Evolutionary conservation across 1,140 invertebrate species (phyloP).

Genomic region (Neodiprion pinetum): DNA sequence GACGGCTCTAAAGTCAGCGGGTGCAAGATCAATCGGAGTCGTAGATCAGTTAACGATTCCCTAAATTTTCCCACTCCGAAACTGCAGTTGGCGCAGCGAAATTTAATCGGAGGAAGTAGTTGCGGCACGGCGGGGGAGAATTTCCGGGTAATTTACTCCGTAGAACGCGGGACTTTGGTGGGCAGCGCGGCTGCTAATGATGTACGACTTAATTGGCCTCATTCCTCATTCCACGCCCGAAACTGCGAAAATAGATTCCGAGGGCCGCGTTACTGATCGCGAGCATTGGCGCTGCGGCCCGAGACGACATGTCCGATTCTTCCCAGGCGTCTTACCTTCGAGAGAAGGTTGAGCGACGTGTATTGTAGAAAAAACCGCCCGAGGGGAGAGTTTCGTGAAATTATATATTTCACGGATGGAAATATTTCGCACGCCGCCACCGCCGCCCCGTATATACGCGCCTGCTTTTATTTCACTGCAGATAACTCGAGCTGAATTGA

Average conservation of each 20-base stretch:
- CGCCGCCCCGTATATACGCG: too few relatives aligned
- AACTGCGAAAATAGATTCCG: constrained; percentile 43
- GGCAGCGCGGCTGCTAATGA: constrained; percentile 50
- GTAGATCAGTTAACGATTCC: too few relatives aligned
- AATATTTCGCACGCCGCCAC: not conserved
- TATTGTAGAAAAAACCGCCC: constrained; percentile 39
- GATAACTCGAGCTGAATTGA: not conserved
- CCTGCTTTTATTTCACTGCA: not conserved
- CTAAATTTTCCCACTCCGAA: too few relatives aligned
- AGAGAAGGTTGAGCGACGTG: constrained; percentile 26
- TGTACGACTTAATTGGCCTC: constrained; percentile 58
- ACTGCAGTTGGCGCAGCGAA: too few relatives aligned
- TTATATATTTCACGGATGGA: constrained; percentile 23
- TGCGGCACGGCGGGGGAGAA: constrained; percentile 27
- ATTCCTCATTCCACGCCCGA: constrained; percentile 49
- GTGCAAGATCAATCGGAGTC: too few relatives aligned
- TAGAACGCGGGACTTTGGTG: constrained; percentile 49
- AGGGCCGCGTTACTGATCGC: constrained; percentile 28
- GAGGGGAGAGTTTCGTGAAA: too few relatives aligned
- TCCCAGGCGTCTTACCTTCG: constrained; percentile 30
- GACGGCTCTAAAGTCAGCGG: too few relatives aligned
- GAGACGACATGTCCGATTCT: constrained; percentile 32
- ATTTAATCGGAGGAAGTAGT: too few relatives aligned
- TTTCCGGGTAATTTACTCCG: constrained; percentile 48
- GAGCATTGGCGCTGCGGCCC: constrained; percentile 37